A percentile compares a stretch with the other conserved stretches of the same genome.
Conservation (phyloP, 2,797 vertebrate species). For the Alfaro cultratus region DNA sequence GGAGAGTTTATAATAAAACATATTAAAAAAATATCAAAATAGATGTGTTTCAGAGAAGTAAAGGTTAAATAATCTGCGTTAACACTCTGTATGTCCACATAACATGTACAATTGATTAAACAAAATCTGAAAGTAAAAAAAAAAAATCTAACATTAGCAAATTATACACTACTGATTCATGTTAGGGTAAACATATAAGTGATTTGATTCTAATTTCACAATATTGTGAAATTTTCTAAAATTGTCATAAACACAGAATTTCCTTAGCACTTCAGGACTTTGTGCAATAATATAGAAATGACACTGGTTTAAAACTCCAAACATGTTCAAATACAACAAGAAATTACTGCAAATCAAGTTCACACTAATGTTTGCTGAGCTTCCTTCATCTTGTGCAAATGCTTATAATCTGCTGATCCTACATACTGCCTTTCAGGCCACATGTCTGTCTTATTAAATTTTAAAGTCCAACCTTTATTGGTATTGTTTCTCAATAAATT, state of each 20-base stretch:
- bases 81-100: background rate
- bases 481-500: background rate
- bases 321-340: background rate
- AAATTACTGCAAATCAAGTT: background rate
- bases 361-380: background rate
- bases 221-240: background rate
- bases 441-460: background rate
- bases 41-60: background rate
- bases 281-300: background rate
- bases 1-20: constrained; percentile 16
- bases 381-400: background rate
- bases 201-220: background rate
- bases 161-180: background rate
- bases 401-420: background rate
- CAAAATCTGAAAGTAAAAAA: no score
- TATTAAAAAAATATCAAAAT: constrained; percentile 7
- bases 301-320: background rate
- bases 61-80: background rate
- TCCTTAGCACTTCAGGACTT: background rate
- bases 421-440: background rate
- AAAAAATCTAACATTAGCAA: background rate
- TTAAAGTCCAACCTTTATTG: background rate
- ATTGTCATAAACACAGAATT: background rate
- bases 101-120: no score
- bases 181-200: background rate